Base-by-base conservation (phyloP, 2,797 vertebrate genomes). In the Pelobates cultripes region DNA sequence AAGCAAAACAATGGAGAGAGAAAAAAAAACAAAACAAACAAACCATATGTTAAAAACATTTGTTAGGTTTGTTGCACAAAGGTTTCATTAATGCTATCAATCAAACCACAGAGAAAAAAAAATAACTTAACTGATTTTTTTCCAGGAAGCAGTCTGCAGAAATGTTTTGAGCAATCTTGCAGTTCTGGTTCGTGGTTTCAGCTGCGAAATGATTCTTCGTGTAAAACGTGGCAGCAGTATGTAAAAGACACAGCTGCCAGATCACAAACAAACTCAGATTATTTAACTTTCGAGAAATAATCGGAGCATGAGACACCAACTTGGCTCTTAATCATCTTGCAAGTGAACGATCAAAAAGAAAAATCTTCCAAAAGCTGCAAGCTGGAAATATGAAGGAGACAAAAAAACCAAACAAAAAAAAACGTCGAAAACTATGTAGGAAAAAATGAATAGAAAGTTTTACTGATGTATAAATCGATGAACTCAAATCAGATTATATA, bases 161-260 rank as follows among this genome's bases (percentile, higher is more conserved):
- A 51, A 3, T 42, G 1, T 43, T 68, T 43, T 12, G 40, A 3
- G 3, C 9, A 42, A 8, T 12, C 17, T 42, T n/a, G 14, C 63
- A 8, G 73, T 72, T 1, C 17, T 63, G 40, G 14, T 42, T 53
- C 43, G 43, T 40, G 51, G 13, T 40, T 17, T 14, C 57, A 77
- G 77, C 73, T 72, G 74, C 28, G 28, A 17, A 8, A 3, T 43
- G 67, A 63, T 42, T 45, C n/a, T 7, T 40, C 43, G 55, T 68
- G 12, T 74, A 80, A 15, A 70, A 82, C 80, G 80, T 82, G 79
- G 74, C 80, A 82, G 80, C 4, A 13, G 15, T 66, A 40, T 40
- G 9, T n/a, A 47, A 5, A 4, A n/a, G 17, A 13, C 14, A n/a
- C 66, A 28, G 9, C 74, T 67, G 73, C 80, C 60, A 77, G 61